Evolutionary conservation across 2,888 invertebrate genomes (phyloP), one percentile per base, ranked within the genome.

Genomic region (Cyaniris semiargus): DNA sequence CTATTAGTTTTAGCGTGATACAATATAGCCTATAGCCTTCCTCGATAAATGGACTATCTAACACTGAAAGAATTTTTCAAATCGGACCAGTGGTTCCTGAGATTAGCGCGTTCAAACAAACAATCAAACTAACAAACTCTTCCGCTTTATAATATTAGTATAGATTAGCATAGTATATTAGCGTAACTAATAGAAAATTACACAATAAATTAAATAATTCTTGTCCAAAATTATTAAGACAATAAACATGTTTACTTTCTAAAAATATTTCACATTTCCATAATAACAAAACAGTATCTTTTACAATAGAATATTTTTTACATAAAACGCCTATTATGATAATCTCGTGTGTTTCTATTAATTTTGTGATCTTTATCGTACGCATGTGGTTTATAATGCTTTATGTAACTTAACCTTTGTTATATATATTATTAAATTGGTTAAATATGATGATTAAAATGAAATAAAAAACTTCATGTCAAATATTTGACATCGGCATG

Each of bases 201-300:
- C 48, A 48, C 74, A 74, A 74, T 23, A 48, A 74, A 74, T 74
- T 74, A 53, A 44, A 74, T 23, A 53, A 7, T 74, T 27, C 23
- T 27, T 27, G 15, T 18, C 27, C 4, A 27, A 74, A 44, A 53
- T 44, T 27, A 74, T 74, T 23, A 23, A 21, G 23, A 44, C 23
- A 74, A 27, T 48, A 74, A 74, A 74, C 21, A 48, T 53, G 48
- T 74, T 27, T 74, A 53, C 74, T 74, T 74, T 74, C 74, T 74
- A 74, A 74, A 72, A 53, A 48, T 74, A 74, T 53, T 74, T 7
- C 18, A 27, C 53, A 53, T 74, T 74, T 53, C 74, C 74, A 74
- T 74, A 53, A 66, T 21, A 74, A 74, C 44, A 48, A 15, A 23
- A 15, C 27, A 48, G 27, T 53, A 27, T 74, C 48, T 74, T 53